Percentiles rank a stretch among this genome's conserved stretches.
phyloP scores from a whole-genome alignment of 1,140 invertebrate genomes.

The Aporrectodea caliginosa region DNA sequence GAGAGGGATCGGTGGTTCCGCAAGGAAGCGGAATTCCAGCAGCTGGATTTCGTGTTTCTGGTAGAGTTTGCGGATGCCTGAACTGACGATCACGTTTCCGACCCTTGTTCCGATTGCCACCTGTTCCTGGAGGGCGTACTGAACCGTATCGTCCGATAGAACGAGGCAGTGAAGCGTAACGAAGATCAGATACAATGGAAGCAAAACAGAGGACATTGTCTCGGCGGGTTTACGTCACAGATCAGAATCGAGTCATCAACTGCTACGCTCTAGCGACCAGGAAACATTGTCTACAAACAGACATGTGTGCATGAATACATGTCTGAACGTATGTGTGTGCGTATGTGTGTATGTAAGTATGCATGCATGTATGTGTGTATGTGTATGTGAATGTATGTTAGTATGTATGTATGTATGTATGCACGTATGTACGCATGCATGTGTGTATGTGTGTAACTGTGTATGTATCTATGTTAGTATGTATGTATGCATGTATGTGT shows the following conservation, averaged over 20 bases:
- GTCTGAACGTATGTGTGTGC: not conserved
- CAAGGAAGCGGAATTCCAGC: slow-evolving; percentile 15
- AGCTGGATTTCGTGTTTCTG: not conserved
- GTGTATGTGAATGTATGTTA: not conserved
- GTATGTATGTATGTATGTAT: not conserved
- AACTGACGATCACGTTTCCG: slow-evolving; percentile 26
- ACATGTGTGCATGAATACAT: not conserved
- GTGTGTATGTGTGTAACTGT: not conserved
- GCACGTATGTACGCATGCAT: not conserved
- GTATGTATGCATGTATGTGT: too few species aligned
- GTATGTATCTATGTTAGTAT: too few species aligned
- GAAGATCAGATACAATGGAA: not conserved
- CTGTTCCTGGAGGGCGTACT: slow-evolving; percentile 27
- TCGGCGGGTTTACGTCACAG: not conserved
- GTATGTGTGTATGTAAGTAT: not conserved
- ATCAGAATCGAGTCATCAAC: not conserved
- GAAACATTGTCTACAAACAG: not conserved
- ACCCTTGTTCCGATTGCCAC: slow-evolving; percentile 19
- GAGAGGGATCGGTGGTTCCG: slow-evolving; percentile 7
- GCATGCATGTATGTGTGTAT: not conserved
- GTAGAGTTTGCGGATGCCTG: not conserved
- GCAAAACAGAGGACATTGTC: not conserved
- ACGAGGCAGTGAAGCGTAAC: not conserved
- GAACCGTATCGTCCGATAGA: not conserved
- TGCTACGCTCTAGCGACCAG: not conserved